A percentile compares a stretch with the other conserved stretches of the same genome.
phyloP scores from a whole-genome alignment of 2,797 vertebrate genomes.

The Emys orbicularis region DNA sequence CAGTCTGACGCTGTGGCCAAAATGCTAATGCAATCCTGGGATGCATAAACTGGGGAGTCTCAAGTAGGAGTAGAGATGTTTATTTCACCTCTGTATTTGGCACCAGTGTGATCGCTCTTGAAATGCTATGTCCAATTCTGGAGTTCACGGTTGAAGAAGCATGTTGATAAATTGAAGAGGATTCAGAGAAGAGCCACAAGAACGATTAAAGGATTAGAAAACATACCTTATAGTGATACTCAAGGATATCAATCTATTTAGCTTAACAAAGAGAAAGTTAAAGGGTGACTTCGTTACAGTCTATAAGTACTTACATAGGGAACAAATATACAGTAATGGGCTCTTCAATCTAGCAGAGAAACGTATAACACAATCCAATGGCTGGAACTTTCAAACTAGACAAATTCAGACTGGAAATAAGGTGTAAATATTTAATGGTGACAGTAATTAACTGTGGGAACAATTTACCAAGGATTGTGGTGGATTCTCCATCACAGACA shows the following conservation, averaged over 20 bases:
- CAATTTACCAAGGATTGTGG: not conserved
- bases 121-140: not conserved
- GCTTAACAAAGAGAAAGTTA: not conserved
- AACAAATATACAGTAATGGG: too few relatives aligned
- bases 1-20: not conserved
- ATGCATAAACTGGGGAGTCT: not conserved
- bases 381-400: not conserved
- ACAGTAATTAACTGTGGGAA: not conserved
- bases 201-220: not conserved
- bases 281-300: not conserved
- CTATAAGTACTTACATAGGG: too few relatives aligned
- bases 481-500: not conserved
- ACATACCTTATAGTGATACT: not conserved
- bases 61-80: not conserved
- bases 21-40: not conserved
- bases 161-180: not conserved
- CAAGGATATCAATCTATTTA: not conserved
- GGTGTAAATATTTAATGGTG: not conserved
- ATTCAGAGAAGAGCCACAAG: not conserved
- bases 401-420: not conserved
- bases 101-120: not conserved
- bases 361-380: not conserved
- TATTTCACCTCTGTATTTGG: not conserved
- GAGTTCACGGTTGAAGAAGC: not conserved
- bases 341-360: too few relatives aligned